Evolutionary conservation across 2,113 vertebrate species (phyloP), one percentile per base, ranked within the genome.

Genomic region (Nesoenas mayeri): DNA sequence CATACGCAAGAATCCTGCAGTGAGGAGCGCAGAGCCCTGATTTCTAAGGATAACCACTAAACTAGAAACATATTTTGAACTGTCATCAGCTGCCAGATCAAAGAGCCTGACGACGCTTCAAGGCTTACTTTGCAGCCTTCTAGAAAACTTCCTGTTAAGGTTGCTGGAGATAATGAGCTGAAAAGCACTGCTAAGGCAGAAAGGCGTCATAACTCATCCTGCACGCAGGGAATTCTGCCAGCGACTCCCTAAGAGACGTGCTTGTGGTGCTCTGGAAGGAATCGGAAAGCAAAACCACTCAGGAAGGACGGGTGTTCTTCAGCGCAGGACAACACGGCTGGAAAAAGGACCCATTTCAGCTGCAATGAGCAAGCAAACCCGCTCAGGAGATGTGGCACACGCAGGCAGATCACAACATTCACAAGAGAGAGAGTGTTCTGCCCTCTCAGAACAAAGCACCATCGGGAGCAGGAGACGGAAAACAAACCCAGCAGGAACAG

Each of bases 21-120:
- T 1, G 7, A 88, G 58, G 58, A 88, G 81, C 3, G 6, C 40
- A 48, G 67, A 95, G 83, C 34, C 77, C 66, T 91, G 48, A 80
- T 64, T 94, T 71, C 92, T 73, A 65, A 86, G 83, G 92, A 93
- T 86, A 96, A 96, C 90, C 92, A 86, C 48, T 71, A 62, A 90
- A 88, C 95, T 15, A 75, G 82, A 86, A 92, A 94, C 90, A 70
- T 82, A 95, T 93, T 96, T 90, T 84, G 88, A 96, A 92, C 92
- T 96, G 90, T 90, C 88, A 88, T 26, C 75, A 32, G 75, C 61
- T 65, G 79, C 85, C 40, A 84, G 93, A 96, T 96, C 92, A 95
- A 94, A 95, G 95, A 79, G 36, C 2, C 83, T 85, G 88, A 93
- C 83, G 92, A 65, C 92, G 72, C 72, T 86, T 95, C 93, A 88